These are phyloP conservation scores for Coregonus sp. DNA, from an alignment of 2,797 vertebrate genomes.

Conservation along the genomic window DNA sequence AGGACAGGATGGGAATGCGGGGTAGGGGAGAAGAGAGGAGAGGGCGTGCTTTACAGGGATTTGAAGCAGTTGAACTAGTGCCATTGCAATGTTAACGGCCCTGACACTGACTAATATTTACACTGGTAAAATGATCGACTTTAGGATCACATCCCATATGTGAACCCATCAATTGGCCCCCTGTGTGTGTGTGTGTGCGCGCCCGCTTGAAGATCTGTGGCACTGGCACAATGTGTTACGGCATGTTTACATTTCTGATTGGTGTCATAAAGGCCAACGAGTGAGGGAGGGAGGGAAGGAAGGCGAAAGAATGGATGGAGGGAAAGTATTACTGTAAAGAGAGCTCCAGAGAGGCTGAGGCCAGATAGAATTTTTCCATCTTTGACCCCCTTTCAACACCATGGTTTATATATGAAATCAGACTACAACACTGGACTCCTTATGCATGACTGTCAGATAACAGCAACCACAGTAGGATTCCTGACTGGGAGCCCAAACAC, in stretches of 20 bases:
- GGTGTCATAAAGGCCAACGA: constrained; percentile 49
- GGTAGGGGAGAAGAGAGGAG: constrained; percentile 24
- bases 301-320: constrained; percentile 12
- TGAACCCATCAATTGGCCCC: constrained; percentile 56
- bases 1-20: constrained; percentile 11
- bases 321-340: background rate
- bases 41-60: constrained; percentile 42
- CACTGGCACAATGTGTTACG: constrained; percentile 40
- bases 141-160: constrained; percentile 63
- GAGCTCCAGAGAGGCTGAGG: constrained; percentile 9
- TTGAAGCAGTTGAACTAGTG: constrained; percentile 44
- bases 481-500: background rate
- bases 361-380: constrained; percentile 19
- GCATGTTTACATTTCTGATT: constrained; percentile 58
- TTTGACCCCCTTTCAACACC: constrained; percentile 51
- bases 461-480: background rate
- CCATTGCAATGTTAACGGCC: constrained; percentile 59
- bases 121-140: constrained; percentile 63
- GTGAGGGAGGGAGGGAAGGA: constrained; percentile 12
- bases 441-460: constrained; percentile 27
- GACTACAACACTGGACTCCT: constrained; percentile 14
- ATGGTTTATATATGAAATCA: constrained; percentile 51
- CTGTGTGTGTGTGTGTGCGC: background rate
- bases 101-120: constrained; percentile 69
- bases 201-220: constrained; percentile 1